Percentiles rank a stretch among this genome's conserved stretches.
phyloP scores from a whole-genome alignment of 2,797 vertebrate genomes.

The Sebastes steindachneri region DNA sequence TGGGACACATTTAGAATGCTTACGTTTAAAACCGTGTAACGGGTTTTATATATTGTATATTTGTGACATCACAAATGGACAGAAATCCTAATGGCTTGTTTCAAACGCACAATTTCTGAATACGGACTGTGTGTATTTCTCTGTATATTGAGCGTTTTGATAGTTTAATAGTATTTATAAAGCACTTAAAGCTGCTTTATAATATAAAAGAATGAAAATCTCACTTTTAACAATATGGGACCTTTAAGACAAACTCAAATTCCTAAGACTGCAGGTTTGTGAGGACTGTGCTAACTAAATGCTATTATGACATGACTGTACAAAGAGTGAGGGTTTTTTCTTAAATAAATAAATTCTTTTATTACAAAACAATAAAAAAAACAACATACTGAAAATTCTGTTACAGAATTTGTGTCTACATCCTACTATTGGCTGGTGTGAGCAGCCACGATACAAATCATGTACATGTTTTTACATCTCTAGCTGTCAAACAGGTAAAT shows the following conservation, averaged over 20 bases:
- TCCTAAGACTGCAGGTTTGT: neutral
- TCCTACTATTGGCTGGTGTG: constrained; percentile 10
- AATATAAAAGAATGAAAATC: too few relatives aligned
- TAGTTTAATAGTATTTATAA: too few relatives aligned
- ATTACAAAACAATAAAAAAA: constrained; percentile 69
- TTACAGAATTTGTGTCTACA: constrained; percentile 25
- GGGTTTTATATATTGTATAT: too few relatives aligned
- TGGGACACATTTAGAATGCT: too few relatives aligned
- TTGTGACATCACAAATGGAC: too few relatives aligned
- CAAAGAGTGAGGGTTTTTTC: constrained; percentile 41
- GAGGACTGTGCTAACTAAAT: neutral
- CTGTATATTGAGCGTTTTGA: too few relatives aligned
- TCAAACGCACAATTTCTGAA: too few relatives aligned
- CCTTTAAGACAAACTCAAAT: neutral
- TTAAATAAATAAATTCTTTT: constrained; percentile 75
- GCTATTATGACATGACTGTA: constrained; percentile 8
- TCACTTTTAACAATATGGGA: too few relatives aligned
- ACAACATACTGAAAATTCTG: constrained; percentile 41
- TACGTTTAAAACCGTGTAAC: too few relatives aligned
- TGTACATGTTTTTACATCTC: constrained; percentile 15
- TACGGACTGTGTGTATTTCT: too few relatives aligned
- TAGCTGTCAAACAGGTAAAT: constrained; percentile 17
- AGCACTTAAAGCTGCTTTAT: too few relatives aligned
- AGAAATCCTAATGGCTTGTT: too few relatives aligned
- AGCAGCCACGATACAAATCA: constrained; percentile 31